Percentiles rank a stretch among this genome's conserved stretches.
Conservation (phyloP, 1,140 invertebrate genomes). For the Platorchestia sp. region DNA sequence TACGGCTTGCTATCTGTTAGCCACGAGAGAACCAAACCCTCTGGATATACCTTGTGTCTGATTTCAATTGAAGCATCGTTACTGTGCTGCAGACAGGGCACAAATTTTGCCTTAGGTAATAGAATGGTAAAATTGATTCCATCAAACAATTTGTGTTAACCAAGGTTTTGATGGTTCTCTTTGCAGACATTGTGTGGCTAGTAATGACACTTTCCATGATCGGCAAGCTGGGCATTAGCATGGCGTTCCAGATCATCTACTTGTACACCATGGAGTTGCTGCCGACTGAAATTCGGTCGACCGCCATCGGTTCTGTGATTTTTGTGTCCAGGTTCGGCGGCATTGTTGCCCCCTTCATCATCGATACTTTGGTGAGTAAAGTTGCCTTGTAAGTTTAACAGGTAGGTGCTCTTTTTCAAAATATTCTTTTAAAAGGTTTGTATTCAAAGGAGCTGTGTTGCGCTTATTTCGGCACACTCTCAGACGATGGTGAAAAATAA, state of each 20-base stretch:
- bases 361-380: constrained; percentile 23
- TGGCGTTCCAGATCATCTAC: constrained; percentile 83
- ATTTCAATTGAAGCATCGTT: neutral
- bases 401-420: too few relatives aligned
- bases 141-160: neutral
- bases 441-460: too few relatives aligned
- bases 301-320: constrained; percentile 76
- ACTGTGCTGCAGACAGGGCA: neutral
- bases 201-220: constrained; percentile 78
- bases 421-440: too few relatives aligned
- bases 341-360: constrained; percentile 25
- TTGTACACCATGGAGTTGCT: constrained; percentile 84
- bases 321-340: constrained; percentile 34
- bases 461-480: too few relatives aligned
- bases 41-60: neutral
- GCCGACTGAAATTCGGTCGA: constrained; percentile 85
- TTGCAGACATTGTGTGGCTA: constrained; percentile 31
- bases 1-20: too few relatives aligned
- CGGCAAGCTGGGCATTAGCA: constrained; percentile 85
- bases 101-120: too few relatives aligned
- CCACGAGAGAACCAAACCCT: neutral
- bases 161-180: neutral
- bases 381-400: too few relatives aligned
- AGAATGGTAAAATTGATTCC: neutral
- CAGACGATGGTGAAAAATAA: too few relatives aligned